Base-by-base conservation (phyloP, 2,113 vertebrate genomes). In the Melanotaenia duboulayi region DNA sequence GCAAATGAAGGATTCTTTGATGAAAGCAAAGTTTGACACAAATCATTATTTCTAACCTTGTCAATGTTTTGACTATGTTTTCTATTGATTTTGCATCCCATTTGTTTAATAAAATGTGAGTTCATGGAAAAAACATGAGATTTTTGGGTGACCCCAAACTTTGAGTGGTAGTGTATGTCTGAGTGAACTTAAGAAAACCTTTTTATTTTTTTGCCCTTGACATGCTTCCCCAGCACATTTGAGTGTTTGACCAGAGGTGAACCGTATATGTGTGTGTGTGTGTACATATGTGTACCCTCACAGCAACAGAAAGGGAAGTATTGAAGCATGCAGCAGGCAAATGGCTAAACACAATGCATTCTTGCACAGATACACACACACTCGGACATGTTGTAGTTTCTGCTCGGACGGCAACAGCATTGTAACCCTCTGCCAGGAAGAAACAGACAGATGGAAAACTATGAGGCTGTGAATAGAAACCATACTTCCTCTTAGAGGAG, bases 171-270 rank as follows among this genome's bases (percentile, higher is more conserved):
- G n/a, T n/a, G n/a, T n/a, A n/a, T n/a, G 28, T 28, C 28, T 28
- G 28, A 28, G 28, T 28, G 28, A 28, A 28, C 28, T 28, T 28
- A 28, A 28, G 39, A 11, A 40, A 40, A 40, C 39, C 10, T 11
- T 40, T 40, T 28, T 28, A 4, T 28, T 28, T 28, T 28, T 28
- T 28, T 28, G 3, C 2, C 28, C 32, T 20, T 32, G 5, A 20
- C 55, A 37, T 20, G 55, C 32, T 19, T 57, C 39, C 13, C 16
- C 6, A 7, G 42, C 5, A 44, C 16, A 14, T 37, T 11, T 5
- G 35, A 13, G 2, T 28, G 49, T 75, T 76, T 3, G 2, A 80
- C 71, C 42, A 77, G 68, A 87, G 79, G 87, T 86, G 57, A 84
- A 74, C 69, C 42, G 19, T 14, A 14, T 14, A 1, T 46, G 11